Evolutionary conservation across 2,113 vertebrate genomes (phyloP), one percentile per base, ranked within the genome.

Genomic region (Chaetura pelagica): DNA sequence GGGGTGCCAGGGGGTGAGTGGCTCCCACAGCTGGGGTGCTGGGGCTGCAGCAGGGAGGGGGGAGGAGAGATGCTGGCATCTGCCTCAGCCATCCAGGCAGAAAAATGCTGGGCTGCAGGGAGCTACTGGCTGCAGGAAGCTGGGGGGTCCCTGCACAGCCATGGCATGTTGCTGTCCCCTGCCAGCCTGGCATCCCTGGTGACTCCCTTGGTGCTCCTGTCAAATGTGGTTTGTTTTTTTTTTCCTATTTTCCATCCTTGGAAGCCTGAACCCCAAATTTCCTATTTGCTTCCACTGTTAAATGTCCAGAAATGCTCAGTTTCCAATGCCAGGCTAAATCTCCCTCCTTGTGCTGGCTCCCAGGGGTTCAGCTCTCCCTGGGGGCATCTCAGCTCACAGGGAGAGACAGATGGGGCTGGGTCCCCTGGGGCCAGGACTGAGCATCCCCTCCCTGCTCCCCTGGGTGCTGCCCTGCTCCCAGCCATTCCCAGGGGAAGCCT

Each of bases 41-140:
- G 4, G 40, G 51, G 63, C 76, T 2, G 3, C 15, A 24, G 3
- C 13, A 26, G 80, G 2, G 0, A 0, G 2, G 74, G 46, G 61
- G 54, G 22, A 63, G 92, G 71, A 78, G 54, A 82, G 44, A 30
- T 68, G 61, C 49, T 89, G 93, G 84, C 69, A 61, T 64, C 81
- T 91, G 62, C 49, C 57, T 72, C 69, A 54, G 51, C 23, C 66
- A 87, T 34, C 57, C 78, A 38, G n/a, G 87, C 78, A 87, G 84
- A 82, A 61, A 52, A 82, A 64, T 2, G 16, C 12, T 32, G 42
- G 5, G 32, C 66, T 71, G 74, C 7, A 48, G 69, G 2, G 7
- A 93, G 77, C 34, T 78, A 21, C 38, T 2, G 15, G 64, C 88
- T 87, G 85, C 62, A 71, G 24, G 0, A 3, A 48, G 68, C 8